phyloP scores from a whole-genome alignment of 2,888 invertebrate species.

The Eupithecia tripunctaria region DNA sequence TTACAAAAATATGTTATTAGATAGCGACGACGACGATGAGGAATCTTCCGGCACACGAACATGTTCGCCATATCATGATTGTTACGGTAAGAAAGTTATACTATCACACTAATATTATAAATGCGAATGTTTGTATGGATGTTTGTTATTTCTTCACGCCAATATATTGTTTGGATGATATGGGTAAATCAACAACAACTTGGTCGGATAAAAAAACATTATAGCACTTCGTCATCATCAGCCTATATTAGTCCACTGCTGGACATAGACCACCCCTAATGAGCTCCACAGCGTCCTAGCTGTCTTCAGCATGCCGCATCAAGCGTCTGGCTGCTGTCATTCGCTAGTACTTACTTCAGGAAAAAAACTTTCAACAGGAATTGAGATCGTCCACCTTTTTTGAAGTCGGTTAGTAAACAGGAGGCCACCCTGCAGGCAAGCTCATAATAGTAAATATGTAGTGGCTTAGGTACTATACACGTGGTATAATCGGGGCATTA shows the following conservation, averaged over 20 bases:
- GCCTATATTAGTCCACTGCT: no score
- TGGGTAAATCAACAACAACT: not conserved
- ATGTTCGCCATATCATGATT: slow-evolving; percentile 77
- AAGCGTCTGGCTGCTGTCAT: no score
- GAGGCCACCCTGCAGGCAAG: not conserved
- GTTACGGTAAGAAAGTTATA: slow-evolving; percentile 61
- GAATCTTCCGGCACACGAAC: slow-evolving; percentile 45
- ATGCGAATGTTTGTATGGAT: not conserved
- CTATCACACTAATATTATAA: not conserved
- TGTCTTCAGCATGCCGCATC: no score
- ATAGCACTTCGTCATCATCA: not conserved
- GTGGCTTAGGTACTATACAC: no score
- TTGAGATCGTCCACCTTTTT: not conserved
- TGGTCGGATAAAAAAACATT: not conserved
- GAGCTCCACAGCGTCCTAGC: no score
- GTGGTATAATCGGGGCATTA: no score
- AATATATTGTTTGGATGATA: not conserved
- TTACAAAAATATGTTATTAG: slow-evolving; percentile 49
- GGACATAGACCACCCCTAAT: no score
- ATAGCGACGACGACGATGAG: slow-evolving; percentile 69
- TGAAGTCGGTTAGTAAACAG: not conserved
- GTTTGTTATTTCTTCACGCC: not conserved
- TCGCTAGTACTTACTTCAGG: not conserved
- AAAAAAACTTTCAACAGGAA: not conserved
- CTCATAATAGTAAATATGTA: not conserved